Evolutionary conservation across 2,888 invertebrate genomes (phyloP), one percentile per base, ranked within the genome.

Genomic region (Acrobasis suavella): DNA sequence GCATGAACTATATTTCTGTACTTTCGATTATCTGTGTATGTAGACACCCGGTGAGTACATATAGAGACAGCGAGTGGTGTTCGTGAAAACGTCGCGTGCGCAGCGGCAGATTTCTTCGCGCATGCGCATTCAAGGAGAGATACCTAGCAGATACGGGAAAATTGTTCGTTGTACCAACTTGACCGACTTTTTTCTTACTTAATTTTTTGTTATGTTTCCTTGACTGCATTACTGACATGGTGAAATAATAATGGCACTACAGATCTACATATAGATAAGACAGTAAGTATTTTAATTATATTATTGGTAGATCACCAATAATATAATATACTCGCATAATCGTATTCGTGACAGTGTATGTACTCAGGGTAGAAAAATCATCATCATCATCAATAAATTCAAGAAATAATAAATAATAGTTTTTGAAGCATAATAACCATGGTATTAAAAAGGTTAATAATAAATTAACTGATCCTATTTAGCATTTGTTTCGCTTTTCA

Each of bases 61-160:
- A 61, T 62, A 61, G 55, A 46, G 32, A 16, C 32, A 51, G 32
- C 78, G 32, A 6, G 78, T 79, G 78, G 74, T 65, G 77, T 79
- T 82, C 81, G 85, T 82, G 89, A 91, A 90, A 91, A 81, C 85
- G 78, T 87, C 81, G 90, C 90, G 89, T 91, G 90, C 80, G 74
- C 78, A 76, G 73, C 66, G 67, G 70, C 72, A 86, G 89, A 89
- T 89, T 91, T 91, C 91, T 90, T 91, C 56, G 42, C 51, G 51
- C 22, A 51, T 86, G 82, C 81, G 77, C 89, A 83, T 83, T 85
- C 86, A 87, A 85, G 85, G 83, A 85, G 87, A 88, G 81, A 86
- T 75, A 80, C 75, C 71, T 62, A 67, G 68, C 66, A 51, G 67
- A 15, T 60, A 50, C 38, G 12, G 42, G 60, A 60, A 60, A 60